phyloP scores from a whole-genome alignment of 2,113 vertebrate species.

The Argyrosomus japonicus region DNA sequence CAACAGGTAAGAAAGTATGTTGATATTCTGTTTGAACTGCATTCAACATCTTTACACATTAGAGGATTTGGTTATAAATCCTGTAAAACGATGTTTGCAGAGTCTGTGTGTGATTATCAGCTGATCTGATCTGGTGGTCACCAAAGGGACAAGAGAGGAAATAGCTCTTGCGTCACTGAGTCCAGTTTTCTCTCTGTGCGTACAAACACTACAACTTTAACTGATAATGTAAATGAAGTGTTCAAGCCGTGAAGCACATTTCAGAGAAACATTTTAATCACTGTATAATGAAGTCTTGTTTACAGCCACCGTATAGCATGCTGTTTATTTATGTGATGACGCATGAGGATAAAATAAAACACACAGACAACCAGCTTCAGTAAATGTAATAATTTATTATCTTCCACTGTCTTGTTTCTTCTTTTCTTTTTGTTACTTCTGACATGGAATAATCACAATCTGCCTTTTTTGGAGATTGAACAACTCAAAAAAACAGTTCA shows the following conservation, averaged over 20 bases:
- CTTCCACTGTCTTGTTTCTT: not conserved
- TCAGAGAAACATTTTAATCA: slow-evolving; percentile 5
- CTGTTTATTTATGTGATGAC: slow-evolving; percentile 13
- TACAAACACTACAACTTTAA: not conserved
- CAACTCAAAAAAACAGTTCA: not conserved
- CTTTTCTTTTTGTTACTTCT: slow-evolving; percentile 16
- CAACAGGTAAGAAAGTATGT: no score
- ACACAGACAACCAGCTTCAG: slow-evolving; percentile 27
- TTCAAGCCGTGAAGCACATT: slow-evolving; percentile 1
- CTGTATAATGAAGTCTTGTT: not conserved
- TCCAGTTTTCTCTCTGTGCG: not conserved
- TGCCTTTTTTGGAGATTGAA: not conserved
- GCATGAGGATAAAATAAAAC: slow-evolving; percentile 29
- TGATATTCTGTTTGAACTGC: no score
- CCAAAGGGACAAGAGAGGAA: slow-evolving; percentile 54
- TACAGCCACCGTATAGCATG: not conserved
- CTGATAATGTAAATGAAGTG: not conserved
- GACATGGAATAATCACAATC: slow-evolving; percentile 8
- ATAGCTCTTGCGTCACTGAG: slow-evolving; percentile 29
- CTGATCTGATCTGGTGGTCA: slow-evolving; percentile 45
- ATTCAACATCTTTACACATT: not conserved
- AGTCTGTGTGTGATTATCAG: slow-evolving; percentile 13
- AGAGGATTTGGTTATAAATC: slow-evolving; percentile 2
- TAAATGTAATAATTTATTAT: slow-evolving; percentile 61
- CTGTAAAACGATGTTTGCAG: not conserved